phyloP scores from a whole-genome alignment of 2,113 vertebrate genomes.

The Sarotherodon lohbergeri region DNA sequence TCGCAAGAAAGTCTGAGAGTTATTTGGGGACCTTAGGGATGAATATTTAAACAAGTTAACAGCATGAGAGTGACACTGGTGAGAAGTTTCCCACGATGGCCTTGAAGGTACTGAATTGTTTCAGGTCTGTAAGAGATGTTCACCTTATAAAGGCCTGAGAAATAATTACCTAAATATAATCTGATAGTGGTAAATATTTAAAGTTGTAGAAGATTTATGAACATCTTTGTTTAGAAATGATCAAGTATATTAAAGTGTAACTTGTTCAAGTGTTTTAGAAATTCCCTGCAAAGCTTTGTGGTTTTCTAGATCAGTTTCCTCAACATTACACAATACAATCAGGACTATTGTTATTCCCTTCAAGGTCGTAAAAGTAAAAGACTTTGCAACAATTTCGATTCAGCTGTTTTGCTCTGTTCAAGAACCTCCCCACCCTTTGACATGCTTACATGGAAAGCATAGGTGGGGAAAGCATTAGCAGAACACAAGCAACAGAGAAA shows the following conservation, averaged over 20 bases:
- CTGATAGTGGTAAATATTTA: background rate
- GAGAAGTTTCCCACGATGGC: constrained; percentile 1
- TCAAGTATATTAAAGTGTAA: background rate
- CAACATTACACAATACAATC: background rate
- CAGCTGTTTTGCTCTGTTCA: background rate
- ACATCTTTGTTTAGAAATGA: background rate
- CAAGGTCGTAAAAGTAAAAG: background rate
- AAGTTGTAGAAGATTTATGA: background rate
- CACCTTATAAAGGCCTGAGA: background rate
- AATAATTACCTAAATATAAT: background rate
- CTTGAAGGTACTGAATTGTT: background rate
- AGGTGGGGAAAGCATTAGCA: background rate
- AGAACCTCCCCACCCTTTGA: background rate
- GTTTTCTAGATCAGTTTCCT: background rate
- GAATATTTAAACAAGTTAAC: constrained; percentile 35
- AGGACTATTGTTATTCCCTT: background rate
- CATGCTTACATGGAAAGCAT: background rate
- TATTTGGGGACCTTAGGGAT: background rate
- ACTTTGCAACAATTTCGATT: background rate
- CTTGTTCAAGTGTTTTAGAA: background rate
- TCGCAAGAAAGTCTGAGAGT: constrained; percentile 21
- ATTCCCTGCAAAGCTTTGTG: background rate
- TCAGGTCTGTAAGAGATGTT: background rate
- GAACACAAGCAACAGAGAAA: background rate
- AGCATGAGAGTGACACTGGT: constrained; percentile 27